Evolutionary conservation across 1,140 invertebrate species (phyloP).

Genomic region (Heterodera carotae): DNA sequence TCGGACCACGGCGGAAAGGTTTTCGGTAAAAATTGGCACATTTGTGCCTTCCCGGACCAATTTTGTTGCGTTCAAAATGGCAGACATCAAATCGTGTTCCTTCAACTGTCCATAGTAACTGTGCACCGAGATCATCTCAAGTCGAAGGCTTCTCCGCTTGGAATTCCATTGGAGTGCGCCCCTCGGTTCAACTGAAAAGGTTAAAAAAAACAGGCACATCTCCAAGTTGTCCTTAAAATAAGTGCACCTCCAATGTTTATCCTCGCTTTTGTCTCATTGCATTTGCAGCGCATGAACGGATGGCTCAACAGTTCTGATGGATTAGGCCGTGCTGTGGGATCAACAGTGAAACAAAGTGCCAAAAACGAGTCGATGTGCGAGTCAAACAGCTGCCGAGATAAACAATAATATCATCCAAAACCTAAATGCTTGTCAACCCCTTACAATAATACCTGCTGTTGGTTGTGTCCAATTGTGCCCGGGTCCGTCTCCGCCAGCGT

Average conservation of each 20-base stretch:
- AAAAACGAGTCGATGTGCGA: constrained; percentile 21
- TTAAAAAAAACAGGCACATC: background rate
- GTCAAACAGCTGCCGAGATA: constrained; percentile 12
- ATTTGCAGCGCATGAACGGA: constrained; percentile 12
- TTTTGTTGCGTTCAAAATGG: constrained; percentile 11
- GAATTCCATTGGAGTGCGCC: constrained; percentile 11
- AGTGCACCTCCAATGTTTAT: constrained; percentile 19
- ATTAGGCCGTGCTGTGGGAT: background rate
- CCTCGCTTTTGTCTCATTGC: constrained; percentile 8
- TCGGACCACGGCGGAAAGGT: background rate
- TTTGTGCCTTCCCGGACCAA: background rate
- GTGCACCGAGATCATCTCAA: constrained; percentile 8
- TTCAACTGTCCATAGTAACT: constrained; percentile 14
- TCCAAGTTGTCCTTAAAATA: background rate
- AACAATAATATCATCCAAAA: background rate
- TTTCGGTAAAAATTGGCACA: constrained; percentile 19
- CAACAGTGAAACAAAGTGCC: constrained; percentile 4
- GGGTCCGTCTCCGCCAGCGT: constrained; percentile 23
- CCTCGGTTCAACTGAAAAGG: background rate
- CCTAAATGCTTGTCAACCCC: background rate
- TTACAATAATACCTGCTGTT: background rate
- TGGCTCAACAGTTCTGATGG: constrained; percentile 8
- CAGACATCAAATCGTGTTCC: constrained; percentile 5
- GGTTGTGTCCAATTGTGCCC: background rate
- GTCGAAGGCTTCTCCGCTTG: constrained; percentile 5